These are phyloP conservation scores for Empidonax traillii DNA, from an alignment of 2,113 vertebrate species.

Conservation along the genomic window DNA sequence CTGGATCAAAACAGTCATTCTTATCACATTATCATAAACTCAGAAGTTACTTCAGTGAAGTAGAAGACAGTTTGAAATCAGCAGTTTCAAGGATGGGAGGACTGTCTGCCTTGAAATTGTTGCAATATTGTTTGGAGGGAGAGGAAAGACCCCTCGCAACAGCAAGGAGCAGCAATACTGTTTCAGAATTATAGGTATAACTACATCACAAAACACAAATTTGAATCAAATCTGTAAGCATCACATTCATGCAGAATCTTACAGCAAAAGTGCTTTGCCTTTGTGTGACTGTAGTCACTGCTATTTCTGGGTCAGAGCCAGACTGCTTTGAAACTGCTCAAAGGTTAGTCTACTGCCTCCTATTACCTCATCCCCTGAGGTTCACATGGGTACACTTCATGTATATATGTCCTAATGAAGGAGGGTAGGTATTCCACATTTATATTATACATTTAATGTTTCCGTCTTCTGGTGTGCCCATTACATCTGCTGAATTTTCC, in stretches of 20 bases:
- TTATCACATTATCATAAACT: not conserved
- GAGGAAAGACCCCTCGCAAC: not conserved
- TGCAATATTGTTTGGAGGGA: not conserved
- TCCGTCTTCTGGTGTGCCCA: not conserved
- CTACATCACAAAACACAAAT: not conserved
- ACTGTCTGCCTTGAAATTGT: not conserved
- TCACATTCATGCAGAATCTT: not conserved
- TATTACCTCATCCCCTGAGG: not conserved
- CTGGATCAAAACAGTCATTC: conserved; percentile 2
- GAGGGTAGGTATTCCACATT: not conserved
- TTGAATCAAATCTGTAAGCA: not conserved
- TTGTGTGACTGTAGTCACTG: not conserved
- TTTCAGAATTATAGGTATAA: not conserved
- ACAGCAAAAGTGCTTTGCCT: not conserved
- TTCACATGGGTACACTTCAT: not conserved
- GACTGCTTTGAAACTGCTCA: not conserved
- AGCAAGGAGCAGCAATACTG: not conserved
- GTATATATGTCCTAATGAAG: not conserved
- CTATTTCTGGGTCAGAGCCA: not conserved
- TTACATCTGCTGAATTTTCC: not conserved
- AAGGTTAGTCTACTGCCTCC: not conserved
- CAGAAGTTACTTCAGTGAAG: not conserved
- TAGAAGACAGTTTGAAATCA: not conserved
- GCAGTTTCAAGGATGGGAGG: not conserved
- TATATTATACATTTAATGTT: accelerated